These are phyloP conservation scores for Brachymystax lenok DNA, from an alignment of 2,797 vertebrate genomes.

Conservation along the genomic window DNA sequence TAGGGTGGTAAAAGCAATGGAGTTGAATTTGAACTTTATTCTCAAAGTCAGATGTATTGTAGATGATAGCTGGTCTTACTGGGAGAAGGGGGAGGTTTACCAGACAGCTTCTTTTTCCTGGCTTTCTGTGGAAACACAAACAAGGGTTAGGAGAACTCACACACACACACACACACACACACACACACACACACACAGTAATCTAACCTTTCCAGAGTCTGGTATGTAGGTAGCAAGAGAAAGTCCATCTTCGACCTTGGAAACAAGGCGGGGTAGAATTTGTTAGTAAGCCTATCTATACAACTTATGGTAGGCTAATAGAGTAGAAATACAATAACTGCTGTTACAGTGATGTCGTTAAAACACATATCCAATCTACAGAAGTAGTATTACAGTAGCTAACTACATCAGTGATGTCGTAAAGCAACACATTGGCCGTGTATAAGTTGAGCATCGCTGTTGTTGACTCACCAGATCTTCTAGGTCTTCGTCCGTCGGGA, in stretches of 20 bases:
- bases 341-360: background rate
- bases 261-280: conserved; percentile 3
- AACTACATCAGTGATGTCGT: too few species aligned
- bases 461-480: conserved; percentile 73
- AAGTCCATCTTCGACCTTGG: conserved; percentile 42
- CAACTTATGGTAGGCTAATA: too few species aligned
- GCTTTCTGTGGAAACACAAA: conserved; percentile 71
- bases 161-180: background rate
- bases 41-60: too few species aligned
- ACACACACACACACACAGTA: background rate
- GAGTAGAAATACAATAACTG: background rate
- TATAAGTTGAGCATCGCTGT: background rate
- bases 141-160: background rate
- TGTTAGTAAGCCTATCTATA: background rate
- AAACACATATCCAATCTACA: too few species aligned
- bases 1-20: too few species aligned
- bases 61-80: conserved; percentile 72
- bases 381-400: too few species aligned
- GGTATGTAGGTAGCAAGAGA: conserved; percentile 34
- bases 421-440: background rate
- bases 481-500: conserved; percentile 74
- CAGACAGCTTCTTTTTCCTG: conserved; percentile 73
- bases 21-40: too few species aligned
- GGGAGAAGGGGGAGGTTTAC: conserved; percentile 80
- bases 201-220: conserved; percentile 40